phyloP scores from a whole-genome alignment of 2,113 vertebrate genomes.

The Gopherus evgoodei region DNA sequence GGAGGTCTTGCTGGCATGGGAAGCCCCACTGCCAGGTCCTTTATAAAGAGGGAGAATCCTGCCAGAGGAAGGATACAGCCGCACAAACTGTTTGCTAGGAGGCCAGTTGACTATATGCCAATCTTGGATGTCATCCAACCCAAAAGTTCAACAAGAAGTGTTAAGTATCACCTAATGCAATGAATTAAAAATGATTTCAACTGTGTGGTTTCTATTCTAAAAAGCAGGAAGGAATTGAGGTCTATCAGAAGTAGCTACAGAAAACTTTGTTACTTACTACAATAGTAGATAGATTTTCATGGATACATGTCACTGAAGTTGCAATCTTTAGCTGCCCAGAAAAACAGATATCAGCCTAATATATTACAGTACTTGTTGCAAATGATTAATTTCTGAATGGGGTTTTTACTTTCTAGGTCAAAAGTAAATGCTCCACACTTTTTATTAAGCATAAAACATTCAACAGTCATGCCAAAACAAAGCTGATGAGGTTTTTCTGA shows the following conservation, averaged over 20 bases:
- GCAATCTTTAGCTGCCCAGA: constrained; percentile 15
- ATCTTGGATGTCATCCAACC: not conserved
- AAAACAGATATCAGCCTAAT: not conserved
- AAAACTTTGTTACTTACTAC: constrained; percentile 2
- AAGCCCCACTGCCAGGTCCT: not conserved
- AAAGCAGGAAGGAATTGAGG: constrained; percentile 4
- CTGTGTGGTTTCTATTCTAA: not conserved
- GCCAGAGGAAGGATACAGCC: not conserved
- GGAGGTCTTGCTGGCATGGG: not conserved
- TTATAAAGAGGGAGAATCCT: not conserved
- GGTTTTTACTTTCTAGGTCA: constrained; percentile 32
- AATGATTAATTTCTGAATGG: constrained; percentile 19
- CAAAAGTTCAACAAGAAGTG: constrained; percentile 46
- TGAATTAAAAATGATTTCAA: constrained; percentile 40
- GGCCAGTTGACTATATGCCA: not conserved
- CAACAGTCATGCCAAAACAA: not conserved
- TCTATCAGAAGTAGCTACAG: constrained; percentile 24
- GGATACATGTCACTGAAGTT: not conserved
- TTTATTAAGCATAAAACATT: constrained; percentile 11
- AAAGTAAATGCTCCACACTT: not conserved
- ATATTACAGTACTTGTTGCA: constrained; percentile 12
- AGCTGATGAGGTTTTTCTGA: constrained; percentile 24
- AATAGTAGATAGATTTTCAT: not conserved
- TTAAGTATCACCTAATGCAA: constrained; percentile 39
- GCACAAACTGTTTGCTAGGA: not conserved